phyloP scores from a whole-genome alignment of 2,888 invertebrate species.

The Loripinus fragilis region DNA sequence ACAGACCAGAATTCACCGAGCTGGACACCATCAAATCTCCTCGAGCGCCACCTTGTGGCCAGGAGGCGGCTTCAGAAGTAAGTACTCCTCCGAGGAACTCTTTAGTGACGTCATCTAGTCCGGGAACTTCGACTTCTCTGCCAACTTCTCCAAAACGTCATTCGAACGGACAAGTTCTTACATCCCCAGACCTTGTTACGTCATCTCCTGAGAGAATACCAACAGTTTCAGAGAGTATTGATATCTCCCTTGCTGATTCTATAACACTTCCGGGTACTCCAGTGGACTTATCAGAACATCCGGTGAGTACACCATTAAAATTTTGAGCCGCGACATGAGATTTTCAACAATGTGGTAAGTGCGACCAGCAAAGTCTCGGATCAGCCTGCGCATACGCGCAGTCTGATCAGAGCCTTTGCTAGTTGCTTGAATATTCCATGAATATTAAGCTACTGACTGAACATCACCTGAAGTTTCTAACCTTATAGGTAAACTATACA shows the following conservation, averaged over 20 bases:
- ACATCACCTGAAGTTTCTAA: too few relatives aligned
- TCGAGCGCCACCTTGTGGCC: slow-evolving; percentile 60
- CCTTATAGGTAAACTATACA: too few relatives aligned
- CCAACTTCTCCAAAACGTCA: neutral
- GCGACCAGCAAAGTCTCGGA: too few relatives aligned
- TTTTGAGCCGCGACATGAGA: too few relatives aligned
- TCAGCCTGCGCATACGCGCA: too few relatives aligned
- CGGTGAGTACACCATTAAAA: neutral
- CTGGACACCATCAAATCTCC: slow-evolving; percentile 57
- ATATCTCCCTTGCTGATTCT: slow-evolving; percentile 49
- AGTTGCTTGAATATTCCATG: too few relatives aligned
- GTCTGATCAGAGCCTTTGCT: too few relatives aligned
- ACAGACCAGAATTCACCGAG: slow-evolving; percentile 56
- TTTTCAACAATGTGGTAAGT: too few relatives aligned
- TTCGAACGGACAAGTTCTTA: neutral
- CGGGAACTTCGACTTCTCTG: neutral
- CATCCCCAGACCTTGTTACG: slow-evolving; percentile 13
- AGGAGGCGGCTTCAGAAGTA: slow-evolving; percentile 44
- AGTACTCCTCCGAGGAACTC: slow-evolving; percentile 15
- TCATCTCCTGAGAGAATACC: slow-evolving; percentile 53
- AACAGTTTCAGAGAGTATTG: slow-evolving; percentile 69
- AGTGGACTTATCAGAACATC: slow-evolving; percentile 26
- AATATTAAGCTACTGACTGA: too few relatives aligned
- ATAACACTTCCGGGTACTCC: slow-evolving; percentile 66
- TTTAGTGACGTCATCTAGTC: neutral